Base-by-base conservation (phyloP, 1,140 invertebrate genomes). In the Schmidtea mediterranea region DNA sequence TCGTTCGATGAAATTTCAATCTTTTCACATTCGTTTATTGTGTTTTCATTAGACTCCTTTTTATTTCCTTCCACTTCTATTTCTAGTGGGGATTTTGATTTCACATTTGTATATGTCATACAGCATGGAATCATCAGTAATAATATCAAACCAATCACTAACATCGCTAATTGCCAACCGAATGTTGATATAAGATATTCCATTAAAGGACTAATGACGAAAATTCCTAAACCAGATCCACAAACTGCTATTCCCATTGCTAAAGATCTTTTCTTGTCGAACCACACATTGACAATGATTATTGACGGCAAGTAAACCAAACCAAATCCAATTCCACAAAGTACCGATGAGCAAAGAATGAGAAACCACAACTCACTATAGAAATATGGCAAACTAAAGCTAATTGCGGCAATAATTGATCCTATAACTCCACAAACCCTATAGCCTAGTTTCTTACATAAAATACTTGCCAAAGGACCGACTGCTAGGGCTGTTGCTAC, bases 221-320 rank as follows among this genome's bases (percentile, higher is more conserved):
- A 82, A 3, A 78, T 80, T 1, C 74, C 74, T 22, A 89, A 80
- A 13, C 86, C 84, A 1, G 83, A 87, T 5, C 86, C 86, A 59
- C 83, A 90, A 3, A 95, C 87, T 0, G 87, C 84, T 32, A 97
- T 87, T 9, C 90, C 89, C 0, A 87, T 95, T n/a, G 90, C 90
- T 48, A 97, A 62, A 1, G 87, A 92, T 52, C 89, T 70, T 58
- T 86, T 86, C 9, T 81, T 82, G 63, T 97, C 89, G 66, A 97
- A 97, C 68, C 97, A 97, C 65, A 90, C 92, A 23, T 87, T 83
- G 15, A 97, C 89, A 43, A 81, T 82, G 8, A 95, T 86, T 38
- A 97, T 87, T 0, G 87, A 82, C 0, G 90, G 89, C n/a, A 97
- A 71, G 66, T 95, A 95, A 59, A 97, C 89, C 65, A 95, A 74